These are phyloP conservation scores for Falco columbarius DNA, from an alignment of 2,797 vertebrate genomes.

Conservation along the genomic window DNA sequence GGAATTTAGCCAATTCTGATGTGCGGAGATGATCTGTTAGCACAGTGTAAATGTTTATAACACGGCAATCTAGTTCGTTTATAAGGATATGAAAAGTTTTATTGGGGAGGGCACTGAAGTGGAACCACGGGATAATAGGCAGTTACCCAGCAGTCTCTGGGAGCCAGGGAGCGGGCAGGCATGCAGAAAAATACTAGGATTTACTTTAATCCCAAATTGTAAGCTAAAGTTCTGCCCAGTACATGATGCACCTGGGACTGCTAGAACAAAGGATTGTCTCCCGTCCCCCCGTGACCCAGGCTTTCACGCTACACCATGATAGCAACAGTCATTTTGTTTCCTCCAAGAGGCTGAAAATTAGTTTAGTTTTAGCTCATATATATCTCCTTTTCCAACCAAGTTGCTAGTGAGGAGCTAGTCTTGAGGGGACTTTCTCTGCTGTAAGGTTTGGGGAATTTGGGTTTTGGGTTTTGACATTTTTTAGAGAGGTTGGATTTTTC, in stretches of 20 bases:
- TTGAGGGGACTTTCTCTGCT: background rate
- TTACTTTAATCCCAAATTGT: conserved; percentile 99
- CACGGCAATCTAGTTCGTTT: conserved; percentile 99
- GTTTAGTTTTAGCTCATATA: conserved; percentile 20
- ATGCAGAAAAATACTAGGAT: conserved; percentile 99
- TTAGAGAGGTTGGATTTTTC: background rate
- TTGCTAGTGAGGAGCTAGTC: background rate
- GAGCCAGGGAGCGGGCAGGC: conserved; percentile 95
- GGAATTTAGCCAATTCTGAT: conserved; percentile 99
- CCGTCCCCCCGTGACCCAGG: conserved; percentile 35
- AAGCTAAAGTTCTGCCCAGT: conserved; percentile 90
- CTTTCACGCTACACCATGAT: conserved; percentile 42
- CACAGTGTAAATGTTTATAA: conserved; percentile 99
- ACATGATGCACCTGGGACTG: conserved; percentile 78
- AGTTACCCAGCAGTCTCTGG: conserved; percentile 99
- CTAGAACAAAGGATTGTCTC: conserved; percentile 73
- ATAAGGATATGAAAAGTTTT: conserved; percentile 99
- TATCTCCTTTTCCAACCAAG: background rate
- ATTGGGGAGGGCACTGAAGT: conserved; percentile 99
- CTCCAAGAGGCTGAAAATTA: conserved; percentile 44
- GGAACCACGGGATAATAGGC: conserved; percentile 99
- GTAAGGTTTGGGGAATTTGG: background rate
- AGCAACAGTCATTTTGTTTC: conserved; percentile 66
- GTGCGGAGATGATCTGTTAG: conserved; percentile 99
- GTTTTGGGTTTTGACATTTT: background rate